Percentiles rank a stretch among this genome's conserved stretches.
Evolutionary conservation across 2,797 vertebrate genomes (phyloP).

Genomic region (Cuculus canorus): DNA sequence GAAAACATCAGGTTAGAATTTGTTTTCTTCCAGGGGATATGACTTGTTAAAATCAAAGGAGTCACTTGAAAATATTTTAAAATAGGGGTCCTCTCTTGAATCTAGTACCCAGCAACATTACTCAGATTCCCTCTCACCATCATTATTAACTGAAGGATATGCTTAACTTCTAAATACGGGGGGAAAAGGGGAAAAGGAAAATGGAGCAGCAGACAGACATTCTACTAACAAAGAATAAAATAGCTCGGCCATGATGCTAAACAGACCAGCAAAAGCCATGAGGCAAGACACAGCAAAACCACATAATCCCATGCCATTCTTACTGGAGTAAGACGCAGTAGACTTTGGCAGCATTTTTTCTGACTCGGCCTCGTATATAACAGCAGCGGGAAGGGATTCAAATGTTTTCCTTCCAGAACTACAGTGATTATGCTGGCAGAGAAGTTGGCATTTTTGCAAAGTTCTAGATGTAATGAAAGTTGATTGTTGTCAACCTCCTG

Average conservation of each 20-base stretch:
- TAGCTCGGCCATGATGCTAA: background rate
- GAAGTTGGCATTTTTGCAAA: background rate
- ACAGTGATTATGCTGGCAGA: background rate
- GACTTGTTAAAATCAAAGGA: background rate
- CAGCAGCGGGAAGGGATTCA: background rate
- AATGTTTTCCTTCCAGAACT: background rate
- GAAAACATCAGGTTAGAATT: background rate
- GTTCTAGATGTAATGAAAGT: background rate
- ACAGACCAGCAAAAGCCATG: background rate
- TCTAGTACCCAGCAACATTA: background rate
- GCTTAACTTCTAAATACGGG: background rate
- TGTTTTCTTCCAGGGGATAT: background rate
- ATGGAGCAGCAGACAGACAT: background rate
- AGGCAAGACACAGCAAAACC: background rate
- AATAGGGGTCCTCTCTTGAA: background rate
- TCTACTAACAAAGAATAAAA: background rate
- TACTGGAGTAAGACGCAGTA: background rate
- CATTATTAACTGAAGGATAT: background rate
- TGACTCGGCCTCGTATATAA: constrained; percentile 22
- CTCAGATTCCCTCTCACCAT: background rate
- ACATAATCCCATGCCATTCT: background rate
- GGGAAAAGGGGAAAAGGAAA: background rate
- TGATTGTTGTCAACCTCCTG: too few relatives aligned
- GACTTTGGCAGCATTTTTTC: background rate
- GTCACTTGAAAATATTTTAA: background rate